Conservation (phyloP, 2,797 vertebrate species). For the Lemur catta region DNA sequence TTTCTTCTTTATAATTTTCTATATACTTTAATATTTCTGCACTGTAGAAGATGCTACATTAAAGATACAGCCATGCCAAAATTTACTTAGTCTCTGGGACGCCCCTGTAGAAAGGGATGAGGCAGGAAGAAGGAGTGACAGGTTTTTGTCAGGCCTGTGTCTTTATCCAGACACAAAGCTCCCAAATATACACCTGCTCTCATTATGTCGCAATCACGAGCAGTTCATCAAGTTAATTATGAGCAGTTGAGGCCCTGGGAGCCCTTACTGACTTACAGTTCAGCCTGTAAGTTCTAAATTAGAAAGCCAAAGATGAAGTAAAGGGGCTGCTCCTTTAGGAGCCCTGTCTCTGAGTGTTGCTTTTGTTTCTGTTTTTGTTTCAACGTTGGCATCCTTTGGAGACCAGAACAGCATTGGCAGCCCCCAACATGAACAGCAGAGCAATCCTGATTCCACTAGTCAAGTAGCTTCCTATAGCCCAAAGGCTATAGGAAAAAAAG, state of each 20-base stretch:
- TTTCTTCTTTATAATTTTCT: conserved; percentile 4
- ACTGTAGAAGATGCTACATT: neutral
- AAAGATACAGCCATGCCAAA: neutral
- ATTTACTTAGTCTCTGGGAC: neutral
- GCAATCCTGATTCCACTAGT: neutral
- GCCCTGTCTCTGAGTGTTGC: neutral
- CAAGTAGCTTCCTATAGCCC: neutral
- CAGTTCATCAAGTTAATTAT: conserved; percentile 40
- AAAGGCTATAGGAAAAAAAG: neutral
- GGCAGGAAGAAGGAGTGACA: neutral
- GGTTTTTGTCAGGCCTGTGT: conserved; percentile 17
- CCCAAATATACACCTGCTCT: conserved; percentile 45
- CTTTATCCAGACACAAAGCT: conserved; percentile 13
- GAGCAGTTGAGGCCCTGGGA: neutral
- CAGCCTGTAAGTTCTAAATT: conserved; percentile 11
- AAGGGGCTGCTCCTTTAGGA: neutral
- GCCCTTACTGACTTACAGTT: neutral
- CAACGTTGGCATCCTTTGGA: neutral
- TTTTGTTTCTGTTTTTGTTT: conserved; percentile 5
- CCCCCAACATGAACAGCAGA: neutral
- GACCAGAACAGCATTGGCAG: neutral
- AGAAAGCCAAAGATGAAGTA: conserved; percentile 10
- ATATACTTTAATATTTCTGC: neutral
- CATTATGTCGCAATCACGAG: neutral
- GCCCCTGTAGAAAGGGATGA: neutral